Evolutionary conservation across 2,888 invertebrate genomes (phyloP).

Genomic region (Dicyrtomina minuta): DNA sequence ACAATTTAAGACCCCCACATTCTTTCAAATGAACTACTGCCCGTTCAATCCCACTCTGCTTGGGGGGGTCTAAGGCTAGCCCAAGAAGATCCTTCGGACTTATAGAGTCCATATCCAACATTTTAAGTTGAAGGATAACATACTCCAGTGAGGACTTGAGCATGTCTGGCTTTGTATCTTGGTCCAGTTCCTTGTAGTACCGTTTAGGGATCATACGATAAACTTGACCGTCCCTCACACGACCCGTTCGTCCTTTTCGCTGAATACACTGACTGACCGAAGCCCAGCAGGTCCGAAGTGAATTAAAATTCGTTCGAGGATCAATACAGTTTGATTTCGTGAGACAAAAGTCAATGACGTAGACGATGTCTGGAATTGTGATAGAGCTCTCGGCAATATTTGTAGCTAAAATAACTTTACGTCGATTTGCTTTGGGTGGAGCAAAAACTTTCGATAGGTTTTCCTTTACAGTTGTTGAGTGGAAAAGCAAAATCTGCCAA

Average conservation of each 20-base stretch:
- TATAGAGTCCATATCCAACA: conserved; percentile 78
- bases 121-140: conserved; percentile 77
- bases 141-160: conserved; percentile 76
- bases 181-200: conserved; percentile 57
- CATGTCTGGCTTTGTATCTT: conserved; percentile 72
- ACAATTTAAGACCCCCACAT: conserved; percentile 43
- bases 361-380: conserved; percentile 95
- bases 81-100: conserved; percentile 72
- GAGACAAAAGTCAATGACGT: too few relatives aligned
- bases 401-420: conserved; percentile 85
- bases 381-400: conserved; percentile 94
- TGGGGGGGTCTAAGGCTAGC: conserved; percentile 81
- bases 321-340: conserved; percentile 76
- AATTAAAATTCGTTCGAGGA: conserved; percentile 72
- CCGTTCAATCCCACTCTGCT: conserved; percentile 74
- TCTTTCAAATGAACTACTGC: conserved; percentile 84
- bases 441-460: conserved; percentile 70
- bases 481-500: conserved; percentile 59
- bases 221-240: conserved; percentile 65
- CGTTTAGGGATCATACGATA: conserved; percentile 72
- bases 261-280: conserved; percentile 89
- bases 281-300: conserved; percentile 71
- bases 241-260: conserved; percentile 85
- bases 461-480: conserved; percentile 75
- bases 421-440: conserved; percentile 63